Evolutionary conservation across 2,888 invertebrate species (phyloP), one percentile per base, ranked within the genome.

Genomic region (Rhimphoctona megacephalus): DNA sequence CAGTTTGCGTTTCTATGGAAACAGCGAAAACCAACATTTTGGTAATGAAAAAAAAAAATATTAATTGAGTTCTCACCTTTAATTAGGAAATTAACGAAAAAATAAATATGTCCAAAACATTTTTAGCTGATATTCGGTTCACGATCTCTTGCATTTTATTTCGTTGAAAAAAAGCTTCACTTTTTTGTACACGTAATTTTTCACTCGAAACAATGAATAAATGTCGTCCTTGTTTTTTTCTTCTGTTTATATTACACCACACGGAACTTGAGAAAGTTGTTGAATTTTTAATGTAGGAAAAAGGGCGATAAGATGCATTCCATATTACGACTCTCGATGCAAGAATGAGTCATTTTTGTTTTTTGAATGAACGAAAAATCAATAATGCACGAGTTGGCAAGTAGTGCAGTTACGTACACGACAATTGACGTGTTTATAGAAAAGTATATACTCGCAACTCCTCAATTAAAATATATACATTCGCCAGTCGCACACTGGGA

Each of bases 1-100:
- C 52, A 54, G 70, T 49, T 70, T 19, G 17, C 7, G 52, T 73
- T 73, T 36, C 52, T 73, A 73, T 54, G 52, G 52, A 52, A 19
- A 72, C 52, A n/a, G 52, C 11, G 11, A 36, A 30, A 36, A 17
- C 22, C 36, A 73, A 73, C 54, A 46, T 54, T 73, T 54, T 36
- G 17, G 22, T 25, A 0, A n/a, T 19, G 49, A 54, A 73, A 43
- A 73, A 73, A 52, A 73, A 36, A 3, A 9, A 52, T n/a, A n/a
- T n/a, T n/a, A 22, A 14, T 49, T 11, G 4, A 33, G 8, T 36
- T n/a, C 30, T 52, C 9, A 52, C 52, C n/a, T 61, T 30, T 57
- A 14, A 6, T 61, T 30, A 30, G 5, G 8, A 4, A 30, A 49
- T 33, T 70, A 17, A 9, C 0, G 14, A 3, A 2, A 7, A 25